These are phyloP conservation scores for Allygus modestus DNA, from an alignment of 2,888 invertebrate species.

Conservation along the genomic window DNA sequence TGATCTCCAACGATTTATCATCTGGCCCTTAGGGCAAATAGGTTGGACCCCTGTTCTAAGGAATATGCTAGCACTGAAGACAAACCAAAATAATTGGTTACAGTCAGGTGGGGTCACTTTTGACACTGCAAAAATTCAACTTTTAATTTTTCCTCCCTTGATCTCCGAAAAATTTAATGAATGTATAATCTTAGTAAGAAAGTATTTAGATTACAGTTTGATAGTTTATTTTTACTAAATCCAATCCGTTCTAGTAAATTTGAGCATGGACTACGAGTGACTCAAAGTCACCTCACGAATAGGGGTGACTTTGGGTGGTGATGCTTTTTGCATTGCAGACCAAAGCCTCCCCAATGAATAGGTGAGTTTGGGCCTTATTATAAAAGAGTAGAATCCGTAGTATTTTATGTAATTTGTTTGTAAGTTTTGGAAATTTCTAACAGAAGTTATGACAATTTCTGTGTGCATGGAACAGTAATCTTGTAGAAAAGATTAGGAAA, in stretches of 20 bases:
- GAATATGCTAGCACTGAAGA: neutral
- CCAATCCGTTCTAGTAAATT: neutral
- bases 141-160: neutral
- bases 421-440: too few relatives aligned
- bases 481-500: too few relatives aligned
- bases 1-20: too few relatives aligned
- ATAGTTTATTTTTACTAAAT: neutral
- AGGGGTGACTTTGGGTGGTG: conserved; percentile 38
- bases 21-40: too few relatives aligned
- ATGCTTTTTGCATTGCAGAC: conserved; percentile 20
- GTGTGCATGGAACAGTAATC: too few relatives aligned
- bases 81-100: too few relatives aligned
- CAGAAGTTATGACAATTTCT: too few relatives aligned
- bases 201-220: neutral
- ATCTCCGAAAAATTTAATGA: neutral
- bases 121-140: conserved; percentile 5
- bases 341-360: conserved; percentile 2
- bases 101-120: conserved; percentile 24
- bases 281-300: conserved; percentile 36
- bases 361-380: conserved; percentile 23
- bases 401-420: neutral
- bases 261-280: conserved; percentile 20
- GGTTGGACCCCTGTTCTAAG: too few relatives aligned
- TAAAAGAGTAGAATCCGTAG: conserved; percentile 14
- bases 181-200: neutral